Percentiles rank a stretch among this genome's conserved stretches.
These are phyloP conservation scores for Jaculus jaculus DNA, from an alignment of 2,113 vertebrate genomes.

Conservation along the genomic window DNA sequence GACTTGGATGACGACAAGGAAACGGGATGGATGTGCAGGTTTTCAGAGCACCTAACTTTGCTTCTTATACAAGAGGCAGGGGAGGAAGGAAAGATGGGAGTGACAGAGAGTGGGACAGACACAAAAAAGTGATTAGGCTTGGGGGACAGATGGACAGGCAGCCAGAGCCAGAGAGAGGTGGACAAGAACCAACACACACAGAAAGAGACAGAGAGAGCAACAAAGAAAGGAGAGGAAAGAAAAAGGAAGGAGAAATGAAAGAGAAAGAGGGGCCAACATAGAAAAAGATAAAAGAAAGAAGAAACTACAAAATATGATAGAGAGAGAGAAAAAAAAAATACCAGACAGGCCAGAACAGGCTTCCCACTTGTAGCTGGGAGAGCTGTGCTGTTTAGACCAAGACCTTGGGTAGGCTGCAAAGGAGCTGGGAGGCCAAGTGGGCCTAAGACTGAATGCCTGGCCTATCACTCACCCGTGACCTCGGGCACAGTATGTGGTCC, in stretches of 20 bases:
- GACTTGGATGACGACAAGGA: not conserved
- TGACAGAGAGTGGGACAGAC: not conserved
- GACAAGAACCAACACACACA: not conserved
- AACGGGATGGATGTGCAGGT: not conserved
- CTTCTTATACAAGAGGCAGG: not conserved
- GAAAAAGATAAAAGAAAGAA: not conserved
- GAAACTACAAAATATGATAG: not conserved
- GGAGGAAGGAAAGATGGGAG: not conserved
- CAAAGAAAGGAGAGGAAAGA: not conserved
- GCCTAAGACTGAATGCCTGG: not conserved
- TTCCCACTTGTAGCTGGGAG: too few species aligned
- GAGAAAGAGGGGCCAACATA: not conserved
- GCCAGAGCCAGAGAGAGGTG: not conserved
- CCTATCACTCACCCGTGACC: not conserved
- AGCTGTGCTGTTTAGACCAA: not conserved
- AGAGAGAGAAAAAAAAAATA: too few species aligned
- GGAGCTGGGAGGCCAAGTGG: fast-evolving
- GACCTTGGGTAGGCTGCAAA: not conserved
- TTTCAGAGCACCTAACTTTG: not conserved
- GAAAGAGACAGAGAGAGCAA: not conserved
- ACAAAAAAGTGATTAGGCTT: not conserved
- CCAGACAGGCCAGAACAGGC: fast-evolving
- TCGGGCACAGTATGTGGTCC: not conserved
- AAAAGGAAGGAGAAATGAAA: not conserved
- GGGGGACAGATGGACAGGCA: not conserved